Evolutionary conservation across 1,140 invertebrate species (phyloP), one percentile per base, ranked within the genome.

Genomic region (Drosophila sechellia): DNA sequence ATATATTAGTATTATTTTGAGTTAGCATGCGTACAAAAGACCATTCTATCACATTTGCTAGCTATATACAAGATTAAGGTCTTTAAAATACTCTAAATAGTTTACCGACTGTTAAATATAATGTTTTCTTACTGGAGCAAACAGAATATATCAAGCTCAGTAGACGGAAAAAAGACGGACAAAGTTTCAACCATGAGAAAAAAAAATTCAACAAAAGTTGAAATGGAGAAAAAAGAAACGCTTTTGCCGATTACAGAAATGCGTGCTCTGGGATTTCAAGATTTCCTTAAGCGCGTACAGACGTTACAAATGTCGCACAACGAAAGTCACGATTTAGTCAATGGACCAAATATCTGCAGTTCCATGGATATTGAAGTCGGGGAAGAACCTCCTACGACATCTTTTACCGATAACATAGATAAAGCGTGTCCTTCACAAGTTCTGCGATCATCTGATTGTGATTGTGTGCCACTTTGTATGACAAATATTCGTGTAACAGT

Each of bases 401-500:
- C 81, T 65, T 76, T 85, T 45, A 45, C 68, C 8, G 74, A 81
- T 68, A 57, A 87, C 11, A 22, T 43, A 0, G 34, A 55, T 11
- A 43, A 11, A 2, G 43, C 11, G 15, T 27, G 15, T 43, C 15
- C 27, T 31, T 12, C n/a, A 15, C 48, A 39, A 54, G 49, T 20
- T 31, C 13, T 27, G 2, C 4, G 13, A 11, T 22, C 27, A 11
- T 42, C 5, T 27, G 49, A 50, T 35, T 37, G 40, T 49, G 46
- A 65, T 31, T 31, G 22, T 50, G 52, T 58, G 17, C 42, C 42
- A 31, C 31, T 31, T 31, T 6, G 31, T 15, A 40, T 20, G n/a
- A 11, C 71, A n/a, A 92, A 92, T 59, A 92, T 94, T 35, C 92
- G 92, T n/a, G 93, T 94, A 22, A 93, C 93, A 34, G 93, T 94